Conservation (phyloP, 2,797 vertebrate species). For the Pachyuromys duprasi region DNA sequence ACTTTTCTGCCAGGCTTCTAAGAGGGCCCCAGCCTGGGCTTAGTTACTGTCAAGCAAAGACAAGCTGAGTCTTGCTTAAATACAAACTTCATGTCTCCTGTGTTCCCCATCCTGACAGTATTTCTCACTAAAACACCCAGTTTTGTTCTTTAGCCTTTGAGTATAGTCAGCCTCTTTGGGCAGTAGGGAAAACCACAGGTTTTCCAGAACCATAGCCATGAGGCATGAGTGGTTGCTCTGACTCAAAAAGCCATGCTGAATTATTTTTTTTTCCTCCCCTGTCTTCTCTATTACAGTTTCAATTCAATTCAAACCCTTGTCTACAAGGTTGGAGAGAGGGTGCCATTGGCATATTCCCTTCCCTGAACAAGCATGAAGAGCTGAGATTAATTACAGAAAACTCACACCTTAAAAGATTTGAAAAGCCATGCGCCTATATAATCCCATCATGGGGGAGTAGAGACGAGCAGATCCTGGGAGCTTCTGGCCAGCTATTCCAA, state of each 20-base stretch:
- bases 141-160: background rate
- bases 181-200: background rate
- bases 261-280: background rate
- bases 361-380: background rate
- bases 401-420: background rate
- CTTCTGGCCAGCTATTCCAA: background rate
- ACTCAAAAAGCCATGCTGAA: background rate
- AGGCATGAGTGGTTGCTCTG: background rate
- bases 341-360: background rate
- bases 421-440: background rate
- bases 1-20: background rate
- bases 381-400: background rate
- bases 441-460: background rate
- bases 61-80: background rate
- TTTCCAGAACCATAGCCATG: background rate
- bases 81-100: background rate
- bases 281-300: background rate
- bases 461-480: background rate
- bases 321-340: background rate
- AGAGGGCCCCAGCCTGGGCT: background rate
- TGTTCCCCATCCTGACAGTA: background rate
- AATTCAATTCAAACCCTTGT: background rate
- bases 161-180: background rate
- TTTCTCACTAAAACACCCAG: conserved; percentile 25
- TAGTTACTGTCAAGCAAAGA: background rate